phyloP scores from a whole-genome alignment of 2,797 vertebrate species.

The Euthynnus affinis region DNA sequence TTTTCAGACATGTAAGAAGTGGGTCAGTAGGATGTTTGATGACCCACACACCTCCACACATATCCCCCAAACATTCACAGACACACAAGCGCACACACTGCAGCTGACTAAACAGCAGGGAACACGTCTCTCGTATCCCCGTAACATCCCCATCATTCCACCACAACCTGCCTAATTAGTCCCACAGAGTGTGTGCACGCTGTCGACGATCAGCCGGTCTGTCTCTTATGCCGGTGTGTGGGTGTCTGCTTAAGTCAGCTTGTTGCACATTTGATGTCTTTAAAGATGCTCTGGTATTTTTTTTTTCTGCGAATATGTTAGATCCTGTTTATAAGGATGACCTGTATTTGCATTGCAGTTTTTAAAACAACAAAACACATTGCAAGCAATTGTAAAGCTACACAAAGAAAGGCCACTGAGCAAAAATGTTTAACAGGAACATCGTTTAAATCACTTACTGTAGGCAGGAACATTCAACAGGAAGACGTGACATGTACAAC shows the following conservation, averaged over 20 bases:
- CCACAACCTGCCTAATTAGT: constrained; percentile 77
- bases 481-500: too few species aligned
- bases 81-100: constrained; percentile 25
- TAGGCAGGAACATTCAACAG: not conserved
- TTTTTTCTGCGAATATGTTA: not conserved
- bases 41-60: constrained; percentile 33
- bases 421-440: constrained; percentile 11
- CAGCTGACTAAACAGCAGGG: constrained; percentile 56
- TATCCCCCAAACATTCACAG: constrained; percentile 30
- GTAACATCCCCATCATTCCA: constrained; percentile 65
- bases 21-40: constrained; percentile 75
- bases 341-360: constrained; percentile 33
- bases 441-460: constrained; percentile 10
- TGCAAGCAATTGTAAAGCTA: not conserved
- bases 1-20: constrained; percentile 61
- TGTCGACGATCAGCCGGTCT: constrained; percentile 53
- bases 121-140: constrained; percentile 55
- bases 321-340: constrained; percentile 35
- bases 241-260: constrained; percentile 59
- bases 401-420: not conserved
- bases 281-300: constrained; percentile 42
- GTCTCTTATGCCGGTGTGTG: constrained; percentile 42
- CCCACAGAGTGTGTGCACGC: constrained; percentile 67
- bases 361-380: constrained; percentile 5
- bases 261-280: constrained; percentile 63